phyloP scores from a whole-genome alignment of 92 coral and sea anemone genomes.

The Actinernus sp. region DNA sequence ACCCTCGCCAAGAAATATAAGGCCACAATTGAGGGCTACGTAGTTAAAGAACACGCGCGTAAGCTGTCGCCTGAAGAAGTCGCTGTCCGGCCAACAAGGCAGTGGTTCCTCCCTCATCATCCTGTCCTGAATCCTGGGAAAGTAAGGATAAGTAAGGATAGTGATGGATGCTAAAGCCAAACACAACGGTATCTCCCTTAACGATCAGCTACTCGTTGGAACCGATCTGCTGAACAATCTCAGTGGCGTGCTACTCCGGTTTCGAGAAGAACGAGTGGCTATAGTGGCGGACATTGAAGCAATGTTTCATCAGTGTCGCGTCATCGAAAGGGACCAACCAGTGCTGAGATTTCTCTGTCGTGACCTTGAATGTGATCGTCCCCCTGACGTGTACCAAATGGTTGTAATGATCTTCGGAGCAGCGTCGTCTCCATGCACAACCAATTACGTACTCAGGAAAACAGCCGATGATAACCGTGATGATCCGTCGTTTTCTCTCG shows the following conservation, averaged over 20 bases:
- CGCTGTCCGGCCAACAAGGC: not conserved
- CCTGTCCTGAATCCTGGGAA: conserved; percentile 32
- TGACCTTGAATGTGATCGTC: conserved; percentile 9
- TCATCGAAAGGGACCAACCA: conserved; percentile 21
- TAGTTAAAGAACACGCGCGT: conserved; percentile 22
- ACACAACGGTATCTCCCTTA: conserved; percentile 18
- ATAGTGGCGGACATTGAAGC: conserved; percentile 16
- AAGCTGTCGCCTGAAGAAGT: conserved; percentile 25
- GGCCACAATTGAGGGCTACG: conserved; percentile 26
- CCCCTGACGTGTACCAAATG: conserved; percentile 32
- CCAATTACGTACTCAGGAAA: conserved; percentile 27
- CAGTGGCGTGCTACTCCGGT: conserved; percentile 22
- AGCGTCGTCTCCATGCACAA: conserved; percentile 54
- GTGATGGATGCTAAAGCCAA: conserved; percentile 40
- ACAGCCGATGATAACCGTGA: conserved; percentile 34
- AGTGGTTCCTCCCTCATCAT: conserved; percentile 43
- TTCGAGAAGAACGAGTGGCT: conserved; percentile 15
- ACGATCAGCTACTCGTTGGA: conserved; percentile 17
- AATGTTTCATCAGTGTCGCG: conserved; percentile 35
- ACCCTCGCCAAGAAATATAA: conserved; percentile 26
- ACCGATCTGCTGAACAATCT: conserved; percentile 31
- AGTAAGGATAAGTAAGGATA: conserved; percentile 11
- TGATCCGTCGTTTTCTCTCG: conserved; percentile 28
- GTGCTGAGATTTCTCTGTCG: conserved; percentile 28
- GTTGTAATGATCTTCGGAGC: conserved; percentile 54